phyloP scores from a whole-genome alignment of 2,113 vertebrate genomes.

The Potamarius usumacintae region DNA sequence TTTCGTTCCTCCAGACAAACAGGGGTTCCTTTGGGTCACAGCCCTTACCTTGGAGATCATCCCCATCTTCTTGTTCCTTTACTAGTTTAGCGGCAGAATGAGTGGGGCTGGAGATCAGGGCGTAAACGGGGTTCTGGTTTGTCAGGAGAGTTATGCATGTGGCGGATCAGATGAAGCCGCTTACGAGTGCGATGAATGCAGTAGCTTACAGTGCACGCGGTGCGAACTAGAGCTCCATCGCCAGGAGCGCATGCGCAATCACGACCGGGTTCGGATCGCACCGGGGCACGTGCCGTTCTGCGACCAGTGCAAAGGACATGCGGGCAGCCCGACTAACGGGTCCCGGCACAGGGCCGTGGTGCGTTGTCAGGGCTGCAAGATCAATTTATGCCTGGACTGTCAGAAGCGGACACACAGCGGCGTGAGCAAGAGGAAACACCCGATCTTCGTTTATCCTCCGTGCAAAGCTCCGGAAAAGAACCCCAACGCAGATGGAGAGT shows the following conservation, averaged over 20 bases:
- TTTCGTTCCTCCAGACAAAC: background rate
- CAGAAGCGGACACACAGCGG: slow-evolving; percentile 92
- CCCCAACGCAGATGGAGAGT: slow-evolving; percentile 71
- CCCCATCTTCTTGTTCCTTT: background rate
- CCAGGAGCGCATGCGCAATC: slow-evolving; percentile 87
- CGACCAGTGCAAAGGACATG: slow-evolving; percentile 87
- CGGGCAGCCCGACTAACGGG: slow-evolving; percentile 63
- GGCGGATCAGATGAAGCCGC: slow-evolving; percentile 87
- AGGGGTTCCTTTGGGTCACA: background rate
- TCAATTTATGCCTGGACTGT: slow-evolving; percentile 92
- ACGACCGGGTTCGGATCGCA: slow-evolving; percentile 86
- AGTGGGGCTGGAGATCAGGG: slow-evolving; percentile 84
- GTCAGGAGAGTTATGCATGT: slow-evolving; percentile 96
- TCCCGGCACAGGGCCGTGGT: slow-evolving; percentile 83
- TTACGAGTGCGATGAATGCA: slow-evolving; percentile 95
- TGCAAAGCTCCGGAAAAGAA: slow-evolving; percentile 62
- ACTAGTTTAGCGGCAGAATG: slow-evolving; percentile 68
- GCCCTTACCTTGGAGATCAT: background rate
- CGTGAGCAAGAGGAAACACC: slow-evolving; percentile 90
- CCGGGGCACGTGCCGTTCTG: slow-evolving; percentile 89
- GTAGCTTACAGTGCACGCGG: slow-evolving; percentile 88
- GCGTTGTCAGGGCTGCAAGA: slow-evolving; percentile 93
- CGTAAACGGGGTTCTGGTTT: slow-evolving; percentile 77
- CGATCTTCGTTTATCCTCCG: slow-evolving; percentile 73
- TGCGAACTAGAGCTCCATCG: slow-evolving; percentile 93